Evolutionary conservation across 2,888 invertebrate species (phyloP).

Genomic region (Bombylius major): DNA sequence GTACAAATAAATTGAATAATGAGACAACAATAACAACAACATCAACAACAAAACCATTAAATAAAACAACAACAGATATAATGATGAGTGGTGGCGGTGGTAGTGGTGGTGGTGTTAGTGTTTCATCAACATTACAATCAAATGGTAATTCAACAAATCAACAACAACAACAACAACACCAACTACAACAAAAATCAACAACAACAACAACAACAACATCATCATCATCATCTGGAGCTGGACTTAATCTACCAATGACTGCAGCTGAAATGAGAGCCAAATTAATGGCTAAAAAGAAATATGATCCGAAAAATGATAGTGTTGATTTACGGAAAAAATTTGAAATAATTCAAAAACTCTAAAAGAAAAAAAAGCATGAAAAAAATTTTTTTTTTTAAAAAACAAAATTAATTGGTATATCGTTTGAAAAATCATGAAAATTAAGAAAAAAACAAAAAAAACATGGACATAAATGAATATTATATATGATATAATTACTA

Average conservation of each 20-base stretch:
- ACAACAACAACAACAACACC: not conserved
- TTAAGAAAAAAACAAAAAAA: too few relatives aligned
- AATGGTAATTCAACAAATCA: not conserved
- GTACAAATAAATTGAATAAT: not conserved
- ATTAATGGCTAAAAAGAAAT: slow-evolving; percentile 72
- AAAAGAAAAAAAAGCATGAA: slow-evolving; percentile 24
- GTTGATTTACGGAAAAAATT: slow-evolving; percentile 88
- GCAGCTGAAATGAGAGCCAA: slow-evolving; percentile 85
- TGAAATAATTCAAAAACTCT: slow-evolving; percentile 87
- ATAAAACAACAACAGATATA: not conserved
- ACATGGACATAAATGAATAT: too few relatives aligned
- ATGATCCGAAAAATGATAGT: slow-evolving; percentile 79
- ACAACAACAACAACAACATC: not conserved
- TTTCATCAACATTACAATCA: not conserved
- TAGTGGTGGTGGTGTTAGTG: too few relatives aligned
- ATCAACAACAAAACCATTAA: not conserved
- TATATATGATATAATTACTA: too few relatives aligned
- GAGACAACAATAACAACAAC: slow-evolving; percentile 4
- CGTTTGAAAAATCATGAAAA: too few relatives aligned
- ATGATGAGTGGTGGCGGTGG: not conserved
- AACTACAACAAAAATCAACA: not conserved
- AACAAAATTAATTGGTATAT: too few relatives aligned
- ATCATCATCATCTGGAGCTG: slow-evolving; percentile 14
- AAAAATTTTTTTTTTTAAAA: too few relatives aligned
- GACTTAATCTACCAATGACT: slow-evolving; percentile 74